phyloP scores from a whole-genome alignment of 2,888 invertebrate genomes.

The Boloria euphrosyne region DNA sequence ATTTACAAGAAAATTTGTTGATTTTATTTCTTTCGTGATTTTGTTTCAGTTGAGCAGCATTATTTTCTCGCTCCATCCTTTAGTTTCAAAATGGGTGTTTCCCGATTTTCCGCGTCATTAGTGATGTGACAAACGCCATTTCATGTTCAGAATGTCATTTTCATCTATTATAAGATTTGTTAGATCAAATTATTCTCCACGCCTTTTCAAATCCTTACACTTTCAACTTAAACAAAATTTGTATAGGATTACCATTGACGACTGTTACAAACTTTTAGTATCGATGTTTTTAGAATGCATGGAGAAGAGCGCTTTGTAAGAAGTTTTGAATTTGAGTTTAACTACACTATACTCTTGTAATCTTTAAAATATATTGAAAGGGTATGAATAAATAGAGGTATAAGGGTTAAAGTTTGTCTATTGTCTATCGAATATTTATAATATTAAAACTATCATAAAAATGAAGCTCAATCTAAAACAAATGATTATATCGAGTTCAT shows the following conservation, averaged over 20 bases:
- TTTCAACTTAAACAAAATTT: constrained; percentile 17
- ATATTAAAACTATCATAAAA: no score
- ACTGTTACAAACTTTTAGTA: not conserved
- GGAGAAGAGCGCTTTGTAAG: no score
- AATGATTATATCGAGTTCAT: no score
- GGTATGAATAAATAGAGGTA: no score
- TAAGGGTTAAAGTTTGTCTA: no score
- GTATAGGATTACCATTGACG: not conserved
- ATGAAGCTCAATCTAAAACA: no score
- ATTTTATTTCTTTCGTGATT: constrained; percentile 11
- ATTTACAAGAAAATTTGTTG: constrained; percentile 1
- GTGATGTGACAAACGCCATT: constrained; percentile 74
- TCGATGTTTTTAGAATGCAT: no score
- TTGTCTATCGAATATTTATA: no score
- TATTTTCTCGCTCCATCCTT: constrained; percentile 56
- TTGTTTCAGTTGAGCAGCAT: constrained; percentile 12
- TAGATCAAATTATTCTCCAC: constrained; percentile 68
- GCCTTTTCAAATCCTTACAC: constrained; percentile 54
- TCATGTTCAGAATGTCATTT: constrained; percentile 74
- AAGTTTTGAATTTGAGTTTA: no score
- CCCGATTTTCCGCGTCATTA: constrained; percentile 75
- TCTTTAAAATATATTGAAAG: no score
- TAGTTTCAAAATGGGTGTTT: constrained; percentile 66
- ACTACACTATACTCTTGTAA: no score
- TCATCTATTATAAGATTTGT: constrained; percentile 72